Base-by-base conservation (phyloP, 2,113 vertebrate genomes). In the Noctilio leporinus region DNA sequence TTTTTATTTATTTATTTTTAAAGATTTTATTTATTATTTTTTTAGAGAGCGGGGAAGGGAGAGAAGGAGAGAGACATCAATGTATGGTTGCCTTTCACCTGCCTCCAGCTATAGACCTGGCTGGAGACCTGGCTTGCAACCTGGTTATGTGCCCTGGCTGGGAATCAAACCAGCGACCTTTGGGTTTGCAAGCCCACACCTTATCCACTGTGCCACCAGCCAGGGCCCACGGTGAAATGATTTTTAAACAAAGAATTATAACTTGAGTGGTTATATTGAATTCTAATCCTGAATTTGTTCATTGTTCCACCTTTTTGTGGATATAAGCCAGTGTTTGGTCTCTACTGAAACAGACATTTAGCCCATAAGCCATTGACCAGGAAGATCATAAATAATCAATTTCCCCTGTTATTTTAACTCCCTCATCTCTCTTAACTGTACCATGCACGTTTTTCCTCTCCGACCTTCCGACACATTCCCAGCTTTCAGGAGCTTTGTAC, bases 401-500 rank as follows among this genome's bases (percentile, higher is more conserved):
- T 97, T 95, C 95, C 95, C 47, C 67, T 75, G n/a, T 78, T 97
- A 35, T 73, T 67, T 91, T 96, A 96, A 96, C 92, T 62, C 53
- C 76, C 81, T 91, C 14, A 2, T 96, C n/a, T 72, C 75, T 97
- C 69, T 88, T 97, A 43, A 83, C 80, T 73, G 40, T 0, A 7
- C 65, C 85, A 40, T 0, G 4, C 81, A 26, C 49, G 40, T 78
- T 87, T 89, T 84, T 47, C 30, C 91, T 96, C 53, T 82, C 93
- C 96, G 96, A 95, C 93, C 94, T 96, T 47, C 64, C 96, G 95
- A 38, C 1, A 9, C 86, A 65, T 97, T 97, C 86, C 78, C 86
- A 64, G 93, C 51, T 97, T 97, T 72, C 70, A 85, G 2, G 65
- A 97, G 95, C 51, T 97, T 97, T 97, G n/a, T 97, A 95, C 94